These are phyloP conservation scores for Marcusenius ussheri DNA, from an alignment of 2,113 vertebrate genomes.

Conservation along the genomic window DNA sequence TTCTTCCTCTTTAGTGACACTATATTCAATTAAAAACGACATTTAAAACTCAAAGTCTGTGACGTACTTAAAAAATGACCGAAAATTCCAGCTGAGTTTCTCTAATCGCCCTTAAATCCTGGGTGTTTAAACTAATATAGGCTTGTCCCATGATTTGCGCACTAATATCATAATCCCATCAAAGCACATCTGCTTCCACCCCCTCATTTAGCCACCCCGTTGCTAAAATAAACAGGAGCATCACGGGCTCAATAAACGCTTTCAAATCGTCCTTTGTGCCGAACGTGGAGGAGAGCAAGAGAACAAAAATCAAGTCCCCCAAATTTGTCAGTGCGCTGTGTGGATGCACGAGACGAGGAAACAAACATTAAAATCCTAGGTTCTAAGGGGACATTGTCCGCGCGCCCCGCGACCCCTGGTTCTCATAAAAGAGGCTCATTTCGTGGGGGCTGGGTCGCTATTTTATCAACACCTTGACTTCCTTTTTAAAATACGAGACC, in stretches of 20 bases:
- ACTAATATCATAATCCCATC: constrained; percentile 36
- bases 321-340: constrained; percentile 12
- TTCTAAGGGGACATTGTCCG: constrained; percentile 4
- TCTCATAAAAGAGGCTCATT: constrained; percentile 8
- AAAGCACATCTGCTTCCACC: constrained; percentile 29
- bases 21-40: neutral
- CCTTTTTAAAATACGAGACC: constrained; percentile 17
- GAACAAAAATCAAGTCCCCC: constrained; percentile 3
- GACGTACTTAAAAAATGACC: neutral
- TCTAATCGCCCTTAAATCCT: constrained; percentile 1
- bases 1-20: neutral
- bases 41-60: constrained; percentile 1
- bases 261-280: constrained; percentile 18
- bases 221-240: constrained; percentile 31
- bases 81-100: neutral
- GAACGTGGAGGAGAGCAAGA: constrained; percentile 4
- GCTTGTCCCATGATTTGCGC: constrained; percentile 20
- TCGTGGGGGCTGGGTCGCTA: constrained; percentile 18
- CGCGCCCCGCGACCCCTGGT: neutral
- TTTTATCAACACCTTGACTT: constrained; percentile 25
- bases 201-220: constrained; percentile 8
- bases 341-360: constrained; percentile 8
- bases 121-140: constrained; percentile 9
- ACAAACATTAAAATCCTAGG: constrained; percentile 18
- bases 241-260: constrained; percentile 6